Base-by-base conservation (phyloP, 2,888 invertebrate species). In the Arenicola marina region DNA sequence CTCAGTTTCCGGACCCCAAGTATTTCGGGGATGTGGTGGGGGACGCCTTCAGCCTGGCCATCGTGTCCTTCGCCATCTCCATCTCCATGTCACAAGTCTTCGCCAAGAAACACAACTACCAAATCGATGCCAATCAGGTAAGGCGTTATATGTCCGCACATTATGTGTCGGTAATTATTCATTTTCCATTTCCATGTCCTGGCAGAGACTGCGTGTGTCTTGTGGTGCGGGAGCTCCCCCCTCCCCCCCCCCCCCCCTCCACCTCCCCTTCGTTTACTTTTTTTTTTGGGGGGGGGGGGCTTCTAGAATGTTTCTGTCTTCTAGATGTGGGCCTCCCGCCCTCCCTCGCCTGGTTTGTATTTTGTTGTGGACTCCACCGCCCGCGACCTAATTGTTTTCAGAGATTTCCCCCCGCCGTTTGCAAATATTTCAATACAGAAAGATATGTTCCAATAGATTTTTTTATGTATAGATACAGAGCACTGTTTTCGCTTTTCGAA, bases 21-120 rank as follows among this genome's bases (percentile, higher is more conserved):
- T 38, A 15, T 15, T 15, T 38, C 88, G 33, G 90, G 88, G 1
- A 83, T 89, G 71, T 91, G 88, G 32, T 87, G 88, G 62, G 76
- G 2, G 84, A 83, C 73, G 80, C 83, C 11, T 67, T 86, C 54
- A 79, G 82, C 33, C 78, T 85, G n/a, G 82, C 84, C 45, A 79
- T 86, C 65, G 85, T 86, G 54, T 80, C 84, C 31, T 86, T 85
- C 76, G 84, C 85, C 62, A 82, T 86, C 56, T 83, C 84, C 24
- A 82, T 86, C 33, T 86, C 86, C 21, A 83, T 86, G 83, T 85
- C 83, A 11, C 85, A 85, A 71, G 75, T 85, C 38, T 83, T 85
- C 67, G 85, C 85, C 44, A 84, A 84, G 70, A 85, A 85, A 72
- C 83, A 86, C 74, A 81, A 83, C 61, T 86, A 86, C 75, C 80